phyloP scores from a whole-genome alignment of 1,140 invertebrate genomes.

The Bombus pascuorum region DNA sequence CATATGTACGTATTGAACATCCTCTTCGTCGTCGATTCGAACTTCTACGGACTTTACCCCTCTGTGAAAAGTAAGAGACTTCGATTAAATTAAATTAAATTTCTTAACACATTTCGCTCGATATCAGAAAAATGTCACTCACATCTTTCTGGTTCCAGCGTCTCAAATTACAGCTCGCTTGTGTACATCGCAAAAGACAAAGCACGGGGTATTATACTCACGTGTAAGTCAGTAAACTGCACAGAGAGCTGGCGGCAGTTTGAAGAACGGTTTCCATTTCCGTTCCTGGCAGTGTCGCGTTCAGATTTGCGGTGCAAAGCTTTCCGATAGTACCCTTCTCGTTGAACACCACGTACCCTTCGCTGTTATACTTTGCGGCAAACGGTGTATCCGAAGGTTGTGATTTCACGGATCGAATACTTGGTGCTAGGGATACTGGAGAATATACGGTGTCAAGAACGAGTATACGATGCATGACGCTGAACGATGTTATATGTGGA shows the following conservation, averaged over 20 bases:
- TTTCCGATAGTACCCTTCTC: constrained; percentile 92
- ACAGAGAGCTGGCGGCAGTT: constrained; percentile 89
- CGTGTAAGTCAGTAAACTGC: constrained; percentile 89
- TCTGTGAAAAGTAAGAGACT: constrained; percentile 66
- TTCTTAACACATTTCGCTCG: neutral
- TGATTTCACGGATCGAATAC: constrained; percentile 84
- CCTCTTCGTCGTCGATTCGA: constrained; percentile 82
- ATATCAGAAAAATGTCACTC: too few relatives aligned
- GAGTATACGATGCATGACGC: neutral
- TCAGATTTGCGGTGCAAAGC: constrained; percentile 90
- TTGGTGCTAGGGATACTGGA: constrained; percentile 89
- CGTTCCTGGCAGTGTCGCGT: constrained; percentile 81
- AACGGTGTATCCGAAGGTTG: constrained; percentile 85
- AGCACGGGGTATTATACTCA: constrained; percentile 75
- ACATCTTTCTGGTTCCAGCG: too few relatives aligned
- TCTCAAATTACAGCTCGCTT: neutral
- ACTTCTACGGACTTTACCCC: constrained; percentile 84
- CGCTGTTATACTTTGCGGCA: constrained; percentile 86
- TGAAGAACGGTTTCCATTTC: constrained; percentile 84
- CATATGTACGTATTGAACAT: constrained; percentile 88
- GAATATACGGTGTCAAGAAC: constrained; percentile 19
- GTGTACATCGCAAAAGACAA: neutral
- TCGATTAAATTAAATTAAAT: neutral
- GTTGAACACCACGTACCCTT: constrained; percentile 92
- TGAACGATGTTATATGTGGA: neutral